Evolutionary conservation across 2,888 invertebrate species (phyloP), one percentile per base, ranked within the genome.

Genomic region (Dryococelus australis): DNA sequence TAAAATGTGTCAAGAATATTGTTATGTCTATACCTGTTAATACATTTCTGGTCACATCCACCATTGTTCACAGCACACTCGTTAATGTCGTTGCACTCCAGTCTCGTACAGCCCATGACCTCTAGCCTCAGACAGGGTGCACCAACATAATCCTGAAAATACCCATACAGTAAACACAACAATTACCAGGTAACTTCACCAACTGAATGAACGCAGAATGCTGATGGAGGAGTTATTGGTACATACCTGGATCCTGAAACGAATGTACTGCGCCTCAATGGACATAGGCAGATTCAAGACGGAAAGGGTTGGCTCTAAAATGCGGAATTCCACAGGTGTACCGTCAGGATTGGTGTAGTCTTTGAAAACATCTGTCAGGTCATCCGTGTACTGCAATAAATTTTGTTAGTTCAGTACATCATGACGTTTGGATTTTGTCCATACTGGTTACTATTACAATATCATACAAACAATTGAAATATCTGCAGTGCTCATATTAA

Each of bases 331-430:
- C 0, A 98, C 98, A 16, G 98, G 97, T 2, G 98, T 97, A 43
- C 98, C 98, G 91, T 98, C 97, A 6, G 98, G 97, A 91, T 98
- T 98, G 4, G 97, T 96, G 91, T 98, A 98, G 91, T 98, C 98
- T 92, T 96, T 97, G 92, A 98, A 98, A 0, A 96, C 94, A 91
- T 98, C 98, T 0, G 98, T 97, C 88, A 98, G 93, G 90, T 98
- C 96, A 91, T 98, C 97, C 0, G 97, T 96, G 91, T 97, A 98
- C 92, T 97, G 96, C 20, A 93, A 90, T 20, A 35, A 28, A 43
- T 86, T 86, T 51, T 28, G 26, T 47, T 24, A 13, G 8, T 43
- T 83, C 13, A 26, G 35, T 83, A 43, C 83, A 20, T n/a, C 8
- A 24, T n/a, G n/a, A 1, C 65, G 12, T 47, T 47, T 47, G 35